Conservation (phyloP, 2,888 invertebrate genomes). For the Zootermopsis nevadensis region DNA sequence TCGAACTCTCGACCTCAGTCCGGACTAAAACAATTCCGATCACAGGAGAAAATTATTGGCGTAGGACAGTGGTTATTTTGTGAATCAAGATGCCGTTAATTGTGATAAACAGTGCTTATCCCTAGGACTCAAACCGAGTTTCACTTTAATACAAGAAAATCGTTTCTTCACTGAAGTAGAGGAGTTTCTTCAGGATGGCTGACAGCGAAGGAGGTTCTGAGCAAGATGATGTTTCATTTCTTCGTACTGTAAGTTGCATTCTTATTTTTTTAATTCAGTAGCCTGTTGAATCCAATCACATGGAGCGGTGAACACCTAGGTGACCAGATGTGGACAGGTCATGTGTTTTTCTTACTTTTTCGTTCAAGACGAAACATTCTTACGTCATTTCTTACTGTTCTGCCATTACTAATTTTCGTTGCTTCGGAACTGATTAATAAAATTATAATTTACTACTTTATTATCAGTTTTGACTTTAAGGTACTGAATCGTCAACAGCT, state of each 20-base stretch:
- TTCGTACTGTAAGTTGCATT: conserved; percentile 88
- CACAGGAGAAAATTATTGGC: neutral
- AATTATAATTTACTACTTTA: too few relatives aligned
- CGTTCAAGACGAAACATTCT: too few relatives aligned
- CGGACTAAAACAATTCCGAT: neutral
- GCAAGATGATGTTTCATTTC: conserved; percentile 99
- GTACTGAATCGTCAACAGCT: too few relatives aligned
- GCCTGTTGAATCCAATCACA: neutral
- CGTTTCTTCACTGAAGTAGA: neutral
- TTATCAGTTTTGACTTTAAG: too few relatives aligned
- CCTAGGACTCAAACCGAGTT: conserved; percentile 1
- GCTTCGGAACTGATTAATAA: too few relatives aligned
- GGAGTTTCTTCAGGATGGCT: conserved; percentile 71
- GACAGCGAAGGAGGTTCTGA: conserved; percentile 96
- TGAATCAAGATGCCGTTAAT: conserved; percentile 25
- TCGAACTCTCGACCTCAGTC: conserved; percentile 35
- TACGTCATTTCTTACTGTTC: too few relatives aligned
- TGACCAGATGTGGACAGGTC: neutral
- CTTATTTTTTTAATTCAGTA: neutral
- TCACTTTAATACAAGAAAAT: neutral
- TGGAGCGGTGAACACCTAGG: neutral
- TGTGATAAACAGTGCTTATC: conserved; percentile 25
- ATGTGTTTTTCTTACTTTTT: too few relatives aligned
- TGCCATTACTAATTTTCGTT: too few relatives aligned
- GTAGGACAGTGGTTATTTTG: neutral